phyloP scores from a whole-genome alignment of 2,113 vertebrate genomes.

The Chiloscyllium plagiosum region DNA sequence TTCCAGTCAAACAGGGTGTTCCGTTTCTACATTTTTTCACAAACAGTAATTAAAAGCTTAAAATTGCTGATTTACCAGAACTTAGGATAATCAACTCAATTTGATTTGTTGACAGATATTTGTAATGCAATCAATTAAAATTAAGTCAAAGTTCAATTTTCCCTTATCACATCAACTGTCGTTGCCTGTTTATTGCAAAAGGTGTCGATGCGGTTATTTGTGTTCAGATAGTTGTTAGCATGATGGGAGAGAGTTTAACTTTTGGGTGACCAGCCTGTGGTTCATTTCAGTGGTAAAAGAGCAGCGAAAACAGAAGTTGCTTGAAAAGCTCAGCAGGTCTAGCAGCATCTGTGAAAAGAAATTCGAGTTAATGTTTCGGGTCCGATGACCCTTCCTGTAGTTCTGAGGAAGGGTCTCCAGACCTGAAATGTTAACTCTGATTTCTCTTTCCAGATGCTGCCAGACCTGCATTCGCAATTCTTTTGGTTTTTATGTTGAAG shows the following conservation, averaged over 20 bases:
- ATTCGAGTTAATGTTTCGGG: no score
- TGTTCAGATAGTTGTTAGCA: neutral
- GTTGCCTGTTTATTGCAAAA: neutral
- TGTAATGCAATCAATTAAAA: neutral
- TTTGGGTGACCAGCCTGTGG: neutral
- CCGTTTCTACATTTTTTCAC: slow-evolving; percentile 8
- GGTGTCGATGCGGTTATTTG: neutral
- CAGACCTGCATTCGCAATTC: no score
- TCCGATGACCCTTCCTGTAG: no score
- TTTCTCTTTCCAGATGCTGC: no score
- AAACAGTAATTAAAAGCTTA: slow-evolving; percentile 22
- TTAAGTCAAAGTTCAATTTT: neutral
- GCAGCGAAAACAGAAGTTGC: no score
- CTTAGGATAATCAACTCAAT: neutral
- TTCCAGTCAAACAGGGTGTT: slow-evolving; percentile 4
- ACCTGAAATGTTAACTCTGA: no score
- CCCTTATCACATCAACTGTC: neutral
- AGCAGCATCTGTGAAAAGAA: no score
- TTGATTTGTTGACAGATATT: neutral
- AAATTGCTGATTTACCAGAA: neutral
- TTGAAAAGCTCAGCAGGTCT: no score
- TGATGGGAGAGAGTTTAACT: neutral
- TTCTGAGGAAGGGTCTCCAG: no score
- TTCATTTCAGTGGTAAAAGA: no score
- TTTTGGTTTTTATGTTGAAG: no score